phyloP scores from a whole-genome alignment of 1,140 invertebrate species.

The Achatina immaculata region DNA sequence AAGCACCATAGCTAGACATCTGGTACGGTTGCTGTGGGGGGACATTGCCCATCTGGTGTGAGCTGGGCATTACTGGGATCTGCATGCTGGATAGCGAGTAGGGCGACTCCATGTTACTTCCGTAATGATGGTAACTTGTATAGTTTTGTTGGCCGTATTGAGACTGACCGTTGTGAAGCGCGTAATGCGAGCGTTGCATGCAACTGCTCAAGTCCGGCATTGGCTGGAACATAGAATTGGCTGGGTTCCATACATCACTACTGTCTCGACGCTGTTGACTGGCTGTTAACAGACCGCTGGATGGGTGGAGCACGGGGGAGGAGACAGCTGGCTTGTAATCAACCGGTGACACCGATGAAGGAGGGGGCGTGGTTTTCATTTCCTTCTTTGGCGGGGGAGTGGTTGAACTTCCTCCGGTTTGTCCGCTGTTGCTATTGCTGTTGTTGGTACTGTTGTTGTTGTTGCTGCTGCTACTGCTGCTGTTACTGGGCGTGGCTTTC shows the following conservation, averaged over 20 bases:
- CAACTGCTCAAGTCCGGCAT: constrained; percentile 69
- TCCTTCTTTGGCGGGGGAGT: constrained; percentile 71
- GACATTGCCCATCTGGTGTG: constrained; percentile 54
- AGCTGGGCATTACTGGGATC: constrained; percentile 55
- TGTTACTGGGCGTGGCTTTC: constrained; percentile 76
- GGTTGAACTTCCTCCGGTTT: constrained; percentile 91
- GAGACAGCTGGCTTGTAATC: constrained; percentile 69
- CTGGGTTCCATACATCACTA: constrained; percentile 71
- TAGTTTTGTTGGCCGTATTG: constrained; percentile 65
- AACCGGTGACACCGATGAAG: constrained; percentile 57
- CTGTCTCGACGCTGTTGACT: constrained; percentile 45
- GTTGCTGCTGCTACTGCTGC: constrained; percentile 43
- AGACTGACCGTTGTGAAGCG: constrained; percentile 58
- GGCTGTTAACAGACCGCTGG: constrained; percentile 49
- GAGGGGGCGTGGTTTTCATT: constrained; percentile 60
- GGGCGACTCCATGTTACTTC: constrained; percentile 67
- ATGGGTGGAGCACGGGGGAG: constrained; percentile 55
- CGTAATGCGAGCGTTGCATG: constrained; percentile 67
- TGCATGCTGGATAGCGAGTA: constrained; percentile 69
- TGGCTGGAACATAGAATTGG: constrained; percentile 67
- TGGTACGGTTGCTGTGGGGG: constrained; percentile 56
- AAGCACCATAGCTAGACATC: constrained; percentile 56
- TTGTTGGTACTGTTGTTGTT: constrained; percentile 22
- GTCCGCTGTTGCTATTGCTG: constrained; percentile 77
- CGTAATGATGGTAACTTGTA: constrained; percentile 67